Conservation (phyloP, 2,797 vertebrate genomes). For the Cyclura pinguis region DNA sequence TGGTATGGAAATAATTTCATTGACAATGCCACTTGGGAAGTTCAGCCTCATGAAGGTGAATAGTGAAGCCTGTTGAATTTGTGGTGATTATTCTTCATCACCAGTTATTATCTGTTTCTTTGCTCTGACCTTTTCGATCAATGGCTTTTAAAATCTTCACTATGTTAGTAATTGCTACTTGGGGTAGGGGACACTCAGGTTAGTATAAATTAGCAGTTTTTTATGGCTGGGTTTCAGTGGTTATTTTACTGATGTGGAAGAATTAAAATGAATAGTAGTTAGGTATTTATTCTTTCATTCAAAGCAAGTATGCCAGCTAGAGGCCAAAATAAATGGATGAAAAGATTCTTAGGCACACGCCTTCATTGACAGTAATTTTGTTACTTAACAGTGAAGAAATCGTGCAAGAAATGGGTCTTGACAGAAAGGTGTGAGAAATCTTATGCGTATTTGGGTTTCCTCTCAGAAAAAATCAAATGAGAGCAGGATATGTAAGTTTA, state of each 20-base stretch:
- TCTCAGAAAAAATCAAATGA: not conserved
- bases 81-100: conserved; percentile 15
- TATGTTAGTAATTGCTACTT: not conserved
- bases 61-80: conserved; percentile 2
- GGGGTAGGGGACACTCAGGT: not conserved
- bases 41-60: conserved; percentile 34
- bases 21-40: conserved; percentile 22
- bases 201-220: not conserved
- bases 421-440: not conserved
- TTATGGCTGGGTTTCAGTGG: not conserved
- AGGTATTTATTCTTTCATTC: not conserved
- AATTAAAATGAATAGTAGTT: not conserved
- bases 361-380: not conserved
- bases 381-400: not conserved
- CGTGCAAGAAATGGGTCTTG: not conserved
- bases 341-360: not conserved
- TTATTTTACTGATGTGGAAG: not conserved
- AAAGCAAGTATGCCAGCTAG: not conserved
- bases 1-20: not conserved
- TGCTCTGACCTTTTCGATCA: not conserved
- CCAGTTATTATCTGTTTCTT: not conserved
- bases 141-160: conserved; percentile 25
- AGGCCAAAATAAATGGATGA: not conserved
- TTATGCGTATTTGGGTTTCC: not conserved
- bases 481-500: not conserved